Evolutionary conservation across 1,140 invertebrate species (phyloP), one percentile per base, ranked within the genome.

Genomic region (Drosophila punjabiensis): DNA sequence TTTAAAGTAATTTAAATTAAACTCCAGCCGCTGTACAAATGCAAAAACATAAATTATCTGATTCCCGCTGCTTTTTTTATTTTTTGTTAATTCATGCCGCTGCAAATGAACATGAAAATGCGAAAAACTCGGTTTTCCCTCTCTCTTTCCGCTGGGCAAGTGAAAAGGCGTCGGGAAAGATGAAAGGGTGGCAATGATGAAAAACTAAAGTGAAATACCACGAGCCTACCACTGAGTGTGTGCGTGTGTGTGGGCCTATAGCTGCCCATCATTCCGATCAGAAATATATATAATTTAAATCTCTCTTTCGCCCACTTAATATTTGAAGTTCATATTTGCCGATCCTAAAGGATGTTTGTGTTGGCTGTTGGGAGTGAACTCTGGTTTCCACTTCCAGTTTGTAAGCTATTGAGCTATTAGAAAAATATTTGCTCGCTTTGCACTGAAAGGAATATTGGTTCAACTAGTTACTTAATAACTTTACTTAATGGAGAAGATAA

Each of bases 151-250:
- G 2, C 65, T 58, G 61, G n/a, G 20, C 71, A 65, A 77, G 84
- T 88, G 85, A 88, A 87, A 87, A 78, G 70, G 59, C 76, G 77
- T 84, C 84, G 84, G 84, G 48, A 84, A 82, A 89, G 73, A 89
- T 88, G 39, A 88, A 88, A 88, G 81, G 81, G 58, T 18, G 32
- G 53, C 32, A 81, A 70, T 78, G 53, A 73, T 73, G 71, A 53
- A 81, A 80, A 70, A 85, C 73, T 71, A 78, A 81, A 81, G 63
- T 67, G 67, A 75, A 83, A 80, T n/a, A 76, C 56, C 63, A 60
- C 62, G 63, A 61, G 62, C 18, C 32, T 32, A 33, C 33, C 18
- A 14, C 18, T 14, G 18, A 14, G n/a, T 18, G 7, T 48, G 37
- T 30, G 11, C 16, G 52, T 56, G 62, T 50, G 56, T 74, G 66